Evolutionary conservation across 2,113 vertebrate genomes (phyloP), one percentile per base, ranked within the genome.

Genomic region (Emydura subglobosa): DNA sequence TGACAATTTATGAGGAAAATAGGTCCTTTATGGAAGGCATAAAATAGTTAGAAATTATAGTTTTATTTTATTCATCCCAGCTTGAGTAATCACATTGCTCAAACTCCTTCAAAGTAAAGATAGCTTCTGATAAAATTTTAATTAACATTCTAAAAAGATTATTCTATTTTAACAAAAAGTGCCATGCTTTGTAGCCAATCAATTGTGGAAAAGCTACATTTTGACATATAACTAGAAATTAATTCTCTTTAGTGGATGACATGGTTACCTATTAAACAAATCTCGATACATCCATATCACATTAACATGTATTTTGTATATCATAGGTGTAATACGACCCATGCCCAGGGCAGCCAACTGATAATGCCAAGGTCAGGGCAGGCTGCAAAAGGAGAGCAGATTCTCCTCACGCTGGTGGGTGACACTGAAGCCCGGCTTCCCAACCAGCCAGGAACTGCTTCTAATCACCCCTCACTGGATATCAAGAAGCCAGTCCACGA

Each of bases 141-240:
- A 94, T 87, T 85, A 85, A 14, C 50, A 94, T 80, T 80, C n/a
- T 84, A n/a, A 91, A 57, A 90, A 90, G 11, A 61, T 24, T 91
- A 85, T 42, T 16, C 68, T 72, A 31, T 93, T 87, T 78, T 47
- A 95, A 78, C 21, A 57, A 61, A 39, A 86, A 87, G 14, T 68
- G 19, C 61, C 88, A 57, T 86, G 94, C 89, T 22, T 84, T 72
- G 57, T 59, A 90, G 82, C 90, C 83, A 74, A 92, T 39, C 53
- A 84, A 42, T 59, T 76, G 79, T 57, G 72, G 85, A 84, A 76
- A 80, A 87, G 34, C 53, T 79, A 44, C 27, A 44, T 84, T 95
- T 87, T 82, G 5, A 47, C 47, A 47, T 47, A 8, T 47, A 47
- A 55, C 31, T 91, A 50, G 65, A 55, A 84, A 72, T 78, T 74